phyloP scores from a whole-genome alignment of 1,140 invertebrate genomes.

The Archivesica marissinica region DNA sequence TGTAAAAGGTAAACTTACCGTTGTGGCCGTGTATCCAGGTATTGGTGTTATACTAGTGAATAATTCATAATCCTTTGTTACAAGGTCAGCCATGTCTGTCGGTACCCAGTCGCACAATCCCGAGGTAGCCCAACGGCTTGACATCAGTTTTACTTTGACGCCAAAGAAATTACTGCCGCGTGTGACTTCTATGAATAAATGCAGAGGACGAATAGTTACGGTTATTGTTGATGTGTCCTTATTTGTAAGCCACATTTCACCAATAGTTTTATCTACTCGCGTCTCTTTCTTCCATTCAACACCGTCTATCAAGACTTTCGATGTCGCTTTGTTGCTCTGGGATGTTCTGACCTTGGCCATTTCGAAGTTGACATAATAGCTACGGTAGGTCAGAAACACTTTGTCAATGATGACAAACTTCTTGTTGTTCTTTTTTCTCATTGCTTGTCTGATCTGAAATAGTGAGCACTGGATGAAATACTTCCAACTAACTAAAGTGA shows the following conservation, averaged over 20 bases:
- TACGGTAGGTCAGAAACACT: conserved; percentile 37
- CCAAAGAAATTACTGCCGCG: conserved; percentile 20
- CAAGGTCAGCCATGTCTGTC: background rate
- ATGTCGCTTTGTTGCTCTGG: background rate
- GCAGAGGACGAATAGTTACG: background rate
- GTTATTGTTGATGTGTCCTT: conserved; percentile 17
- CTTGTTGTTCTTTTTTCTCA: conserved; percentile 21
- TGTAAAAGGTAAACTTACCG: background rate
- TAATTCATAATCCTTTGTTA: conserved; percentile 32
- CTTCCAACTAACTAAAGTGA: too few relatives aligned
- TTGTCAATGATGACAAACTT: conserved; percentile 32
- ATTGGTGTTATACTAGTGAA: background rate
- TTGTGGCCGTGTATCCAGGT: conserved; percentile 4
- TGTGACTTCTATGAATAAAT: conserved; percentile 13
- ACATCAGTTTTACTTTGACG: background rate
- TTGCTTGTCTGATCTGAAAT: conserved; percentile 43
- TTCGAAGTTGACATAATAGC: conserved; percentile 42
- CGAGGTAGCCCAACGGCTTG: background rate
- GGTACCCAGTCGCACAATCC: conserved; percentile 47
- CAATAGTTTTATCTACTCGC: conserved; percentile 45
- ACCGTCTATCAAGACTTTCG: conserved; percentile 15
- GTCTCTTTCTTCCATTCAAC: conserved; percentile 32
- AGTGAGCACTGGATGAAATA: too few relatives aligned
- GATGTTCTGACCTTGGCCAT: background rate
- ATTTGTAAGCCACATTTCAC: conserved; percentile 19